Evolutionary conservation across 2,888 invertebrate genomes (phyloP), one percentile per base, ranked within the genome.

Genomic region (Osmoderma eremita): DNA sequence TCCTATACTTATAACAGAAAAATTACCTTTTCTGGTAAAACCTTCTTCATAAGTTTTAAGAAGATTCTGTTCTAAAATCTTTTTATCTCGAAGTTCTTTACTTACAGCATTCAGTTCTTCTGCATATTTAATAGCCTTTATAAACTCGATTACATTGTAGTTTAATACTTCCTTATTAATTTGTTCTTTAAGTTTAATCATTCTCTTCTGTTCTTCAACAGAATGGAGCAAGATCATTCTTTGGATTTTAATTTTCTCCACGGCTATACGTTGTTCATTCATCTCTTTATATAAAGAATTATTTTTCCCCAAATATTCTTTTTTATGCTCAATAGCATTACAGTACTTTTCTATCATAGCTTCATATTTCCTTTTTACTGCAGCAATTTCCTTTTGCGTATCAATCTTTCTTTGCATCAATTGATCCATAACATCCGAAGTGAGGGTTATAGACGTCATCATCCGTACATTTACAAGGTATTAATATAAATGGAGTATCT

Each of bases 241-340:
- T 10, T 61, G 13, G 8, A 61, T 42, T 30, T 45, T 61, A 30
- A 30, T 8, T 12, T 45, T 45, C 10, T 61, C 42, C 2, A 45
- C 12, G 4, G 3, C 30, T 13, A 22, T 17, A 8, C 10, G 24
- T 3, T 8, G 42, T 17, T 30, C 30, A 30, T 30, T 41, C 17
- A 61, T 12, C 10, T 61, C 45, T 30, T 30, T 61, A 17, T 61
- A 61, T 17, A 61, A 24, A 45, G 12, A 8, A 30, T 45, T 61
- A 17, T 24, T 30, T 45, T 45, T 2, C 4, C 30, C 36, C 8
- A 61, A 36, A 4, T 10, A 10, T 17, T 30, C 36, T n/a, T 13
- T 61, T 45, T 61, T 3, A n/a, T 42, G 4, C 3, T 61, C 5
- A n/a, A 61, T 30, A 22, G 30, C 17, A n/a, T 30, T 17, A 1